Conservation (phyloP, 2,888 invertebrate species). For the Folsomia manolachei region DNA sequence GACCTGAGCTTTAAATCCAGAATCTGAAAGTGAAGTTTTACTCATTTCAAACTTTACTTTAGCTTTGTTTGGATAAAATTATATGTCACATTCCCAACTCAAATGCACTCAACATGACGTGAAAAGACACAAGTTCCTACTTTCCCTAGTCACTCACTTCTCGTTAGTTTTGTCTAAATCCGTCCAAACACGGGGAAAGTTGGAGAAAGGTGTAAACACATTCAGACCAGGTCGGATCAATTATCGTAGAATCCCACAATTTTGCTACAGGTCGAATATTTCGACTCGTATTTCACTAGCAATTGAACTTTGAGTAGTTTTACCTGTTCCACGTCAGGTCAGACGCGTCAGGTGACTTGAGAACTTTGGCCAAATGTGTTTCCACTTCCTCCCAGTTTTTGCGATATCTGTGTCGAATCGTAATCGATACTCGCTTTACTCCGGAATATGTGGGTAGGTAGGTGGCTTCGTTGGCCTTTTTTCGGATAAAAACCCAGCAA, state of each 20-base stretch:
- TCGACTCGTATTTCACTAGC: no score
- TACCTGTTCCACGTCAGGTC: background rate
- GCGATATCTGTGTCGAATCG: background rate
- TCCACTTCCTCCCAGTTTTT: background rate
- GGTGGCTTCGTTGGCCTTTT: background rate
- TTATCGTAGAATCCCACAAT: no score
- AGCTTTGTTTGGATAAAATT: background rate
- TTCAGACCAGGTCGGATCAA: background rate
- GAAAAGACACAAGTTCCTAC: conserved; percentile 2
- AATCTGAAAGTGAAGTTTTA: no score
- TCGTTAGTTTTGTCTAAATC: background rate
- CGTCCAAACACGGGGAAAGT: background rate
- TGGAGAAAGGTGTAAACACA: background rate
- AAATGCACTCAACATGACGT: background rate
- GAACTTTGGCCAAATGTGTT: background rate
- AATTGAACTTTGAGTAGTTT: background rate
- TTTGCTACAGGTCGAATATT: no score
- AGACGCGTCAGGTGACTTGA: background rate
- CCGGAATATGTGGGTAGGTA: background rate
- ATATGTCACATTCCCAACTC: background rate
- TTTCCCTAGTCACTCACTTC: background rate
- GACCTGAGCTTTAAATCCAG: no score
- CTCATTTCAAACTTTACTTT: background rate
- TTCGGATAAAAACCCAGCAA: background rate
- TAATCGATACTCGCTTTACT: background rate